Percentiles rank a stretch among this genome's conserved stretches.
phyloP scores from a whole-genome alignment of 2,888 invertebrate genomes.

The Harpagoxenus sublaevis region DNA sequence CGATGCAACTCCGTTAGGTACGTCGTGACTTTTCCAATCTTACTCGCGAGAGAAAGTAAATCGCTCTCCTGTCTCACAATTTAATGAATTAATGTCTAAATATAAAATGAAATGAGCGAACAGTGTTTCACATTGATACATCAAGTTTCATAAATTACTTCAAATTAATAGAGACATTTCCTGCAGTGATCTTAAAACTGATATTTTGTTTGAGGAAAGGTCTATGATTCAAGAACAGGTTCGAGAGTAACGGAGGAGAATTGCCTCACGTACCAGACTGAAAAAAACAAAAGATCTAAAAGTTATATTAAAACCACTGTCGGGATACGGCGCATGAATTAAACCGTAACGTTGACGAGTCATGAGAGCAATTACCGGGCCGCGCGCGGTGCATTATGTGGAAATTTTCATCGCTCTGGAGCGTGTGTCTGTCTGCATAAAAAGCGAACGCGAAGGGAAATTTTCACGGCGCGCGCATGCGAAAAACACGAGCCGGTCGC shows the following conservation, averaged over 20 bases:
- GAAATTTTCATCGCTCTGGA: slow-evolving; percentile 39
- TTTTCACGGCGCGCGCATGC: slow-evolving; percentile 58
- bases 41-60: neutral
- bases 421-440: slow-evolving; percentile 24
- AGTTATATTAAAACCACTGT: slow-evolving; percentile 37
- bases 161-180: neutral
- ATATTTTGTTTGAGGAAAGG: slow-evolving; percentile 13
- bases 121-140: neutral
- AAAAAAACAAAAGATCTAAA: neutral
- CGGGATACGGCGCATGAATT: slow-evolving; percentile 37
- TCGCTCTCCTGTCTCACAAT: neutral
- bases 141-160: neutral
- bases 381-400: slow-evolving; percentile 49
- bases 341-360: slow-evolving; percentile 50
- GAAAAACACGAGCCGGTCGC: slow-evolving; percentile 44
- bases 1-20: neutral
- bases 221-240: slow-evolving; percentile 27
- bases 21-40: neutral
- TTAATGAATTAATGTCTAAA: neutral
- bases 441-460: slow-evolving; percentile 53
- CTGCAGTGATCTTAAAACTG: slow-evolving; percentile 1
- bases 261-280: neutral
- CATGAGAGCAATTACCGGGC: slow-evolving; percentile 50
- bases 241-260: slow-evolving; percentile 31
- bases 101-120: neutral